These are phyloP conservation scores for Selene dorsalis DNA, from an alignment of 2,797 vertebrate species.

Conservation along the genomic window DNA sequence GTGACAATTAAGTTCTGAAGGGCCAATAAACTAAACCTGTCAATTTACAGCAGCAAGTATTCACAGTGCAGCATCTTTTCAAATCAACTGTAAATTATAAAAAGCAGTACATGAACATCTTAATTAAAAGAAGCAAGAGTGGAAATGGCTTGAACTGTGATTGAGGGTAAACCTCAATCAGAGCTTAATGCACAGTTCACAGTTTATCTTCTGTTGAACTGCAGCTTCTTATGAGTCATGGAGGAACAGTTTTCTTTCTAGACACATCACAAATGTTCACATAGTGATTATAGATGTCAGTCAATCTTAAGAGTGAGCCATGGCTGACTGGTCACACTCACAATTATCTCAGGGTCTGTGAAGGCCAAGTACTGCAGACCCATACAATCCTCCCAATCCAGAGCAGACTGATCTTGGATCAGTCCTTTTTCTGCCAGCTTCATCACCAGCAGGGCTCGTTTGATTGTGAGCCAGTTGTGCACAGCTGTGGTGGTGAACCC, in stretches of 20 bases:
- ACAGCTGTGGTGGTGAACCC: constrained; percentile 55
- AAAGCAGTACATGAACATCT: background rate
- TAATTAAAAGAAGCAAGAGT: background rate
- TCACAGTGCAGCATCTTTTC: constrained; percentile 1
- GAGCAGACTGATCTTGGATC: constrained; percentile 30
- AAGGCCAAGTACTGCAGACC: constrained; percentile 85
- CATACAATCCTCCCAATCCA: constrained; percentile 86
- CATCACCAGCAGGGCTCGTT: constrained; percentile 83
- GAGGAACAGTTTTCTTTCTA: background rate
- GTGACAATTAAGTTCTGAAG: background rate
- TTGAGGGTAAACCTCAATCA: background rate
- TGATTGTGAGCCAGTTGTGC: constrained; percentile 83
- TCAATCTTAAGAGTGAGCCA: constrained; percentile 35
- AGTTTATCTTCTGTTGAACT: background rate
- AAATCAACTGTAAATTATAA: background rate
- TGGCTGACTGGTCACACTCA: constrained; percentile 64
- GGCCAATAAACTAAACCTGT: background rate
- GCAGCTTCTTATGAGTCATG: background rate
- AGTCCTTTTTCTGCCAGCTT: constrained; percentile 82
- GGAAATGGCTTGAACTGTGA: background rate
- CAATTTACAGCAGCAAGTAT: background rate
- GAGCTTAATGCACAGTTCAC: background rate
- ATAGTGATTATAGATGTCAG: background rate
- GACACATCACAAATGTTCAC: background rate
- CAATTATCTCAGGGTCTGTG: constrained; percentile 70